These are phyloP conservation scores for Istiophorus platypterus DNA, from an alignment of 2,113 vertebrate genomes.

Conservation along the genomic window DNA sequence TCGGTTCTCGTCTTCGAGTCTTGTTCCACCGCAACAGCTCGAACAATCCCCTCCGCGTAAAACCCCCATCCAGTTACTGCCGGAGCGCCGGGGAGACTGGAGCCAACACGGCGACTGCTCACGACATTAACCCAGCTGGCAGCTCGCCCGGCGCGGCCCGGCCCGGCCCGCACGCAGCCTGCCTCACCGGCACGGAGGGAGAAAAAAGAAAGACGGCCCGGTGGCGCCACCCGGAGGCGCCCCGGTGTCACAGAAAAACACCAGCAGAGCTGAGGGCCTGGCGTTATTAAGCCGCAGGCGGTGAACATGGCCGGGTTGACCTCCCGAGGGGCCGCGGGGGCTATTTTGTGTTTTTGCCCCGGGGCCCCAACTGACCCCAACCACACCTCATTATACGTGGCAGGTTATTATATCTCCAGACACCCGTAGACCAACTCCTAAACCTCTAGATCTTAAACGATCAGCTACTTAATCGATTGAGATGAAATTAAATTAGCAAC, in stretches of 20 bases:
- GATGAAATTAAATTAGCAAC: not conserved
- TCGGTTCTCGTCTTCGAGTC: slow-evolving; percentile 4
- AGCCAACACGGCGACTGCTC: slow-evolving; percentile 44
- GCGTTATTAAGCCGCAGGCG: not conserved
- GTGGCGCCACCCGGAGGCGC: slow-evolving; percentile 56
- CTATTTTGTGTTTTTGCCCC: too few species aligned
- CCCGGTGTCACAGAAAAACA: not conserved
- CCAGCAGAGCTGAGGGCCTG: not conserved
- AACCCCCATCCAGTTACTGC: slow-evolving; percentile 38
- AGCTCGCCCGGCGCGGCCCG: slow-evolving; percentile 26
- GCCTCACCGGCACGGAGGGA: not conserved
- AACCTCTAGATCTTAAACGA: not conserved
- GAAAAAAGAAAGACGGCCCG: slow-evolving; percentile 2
- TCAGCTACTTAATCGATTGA: not conserved
- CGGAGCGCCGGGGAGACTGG: slow-evolving; percentile 15
- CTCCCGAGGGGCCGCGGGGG: not conserved
- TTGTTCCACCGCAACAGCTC: slow-evolving; percentile 7
- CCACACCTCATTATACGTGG: too few species aligned
- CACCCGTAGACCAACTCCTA: not conserved
- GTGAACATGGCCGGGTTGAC: not conserved
- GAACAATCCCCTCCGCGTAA: slow-evolving; percentile 7
- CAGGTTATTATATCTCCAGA: not conserved
- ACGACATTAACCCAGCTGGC: slow-evolving; percentile 60
- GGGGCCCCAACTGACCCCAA: not conserved
- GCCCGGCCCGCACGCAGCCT: slow-evolving; percentile 32